Base-by-base conservation (phyloP, 2,797 vertebrate species). In the Gobionotothen gibberifrons region DNA sequence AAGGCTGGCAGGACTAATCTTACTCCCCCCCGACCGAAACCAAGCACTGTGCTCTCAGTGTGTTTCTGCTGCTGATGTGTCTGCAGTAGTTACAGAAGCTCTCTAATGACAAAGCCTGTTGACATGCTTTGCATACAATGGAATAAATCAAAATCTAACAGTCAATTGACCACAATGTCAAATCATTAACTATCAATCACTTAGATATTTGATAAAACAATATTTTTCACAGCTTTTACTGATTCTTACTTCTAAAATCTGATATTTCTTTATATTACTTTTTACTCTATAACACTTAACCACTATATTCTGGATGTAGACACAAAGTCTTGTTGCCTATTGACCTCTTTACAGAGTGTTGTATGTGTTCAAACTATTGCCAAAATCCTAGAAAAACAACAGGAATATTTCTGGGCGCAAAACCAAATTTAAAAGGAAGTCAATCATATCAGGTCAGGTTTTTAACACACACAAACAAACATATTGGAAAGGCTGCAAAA, bases 1-100 rank as follows among this genome's bases (percentile, higher is more conserved):
- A 49, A 75, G 56, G 56, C 72, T 66, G 44, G 39, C 42, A 29
- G 74, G 78, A 59, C 69, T 75, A 55, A 56, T 85, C 76, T 72
- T 57, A 78, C 80, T 16, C 32, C 32, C 8, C 2, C 32, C 32
- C 32, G 2, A 9, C 32, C 2, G 8, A 9, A n/a, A 5, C 43
- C 56, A 3, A 9, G 32, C 32, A 36, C 32, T 44, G 39, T 47
- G 52, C 21, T 46, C 22, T 4, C 49, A 39, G 11, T 66, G 58
- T 65, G 63, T 72, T 29, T 51, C 40, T 63, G 32, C 51, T 46
- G 13, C 46, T 26, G 26, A 22, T 78, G 68, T 70, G 69, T 71
- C 22, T 40, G 21, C 57, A 62, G n/a, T 21, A 3, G 21, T 4
- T 72, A 48, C 29, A 26, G 56, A 71, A 54, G 56, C 47, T 59